phyloP scores from a whole-genome alignment of 1,140 invertebrate genomes.

The Brachionus rotundiformis region DNA sequence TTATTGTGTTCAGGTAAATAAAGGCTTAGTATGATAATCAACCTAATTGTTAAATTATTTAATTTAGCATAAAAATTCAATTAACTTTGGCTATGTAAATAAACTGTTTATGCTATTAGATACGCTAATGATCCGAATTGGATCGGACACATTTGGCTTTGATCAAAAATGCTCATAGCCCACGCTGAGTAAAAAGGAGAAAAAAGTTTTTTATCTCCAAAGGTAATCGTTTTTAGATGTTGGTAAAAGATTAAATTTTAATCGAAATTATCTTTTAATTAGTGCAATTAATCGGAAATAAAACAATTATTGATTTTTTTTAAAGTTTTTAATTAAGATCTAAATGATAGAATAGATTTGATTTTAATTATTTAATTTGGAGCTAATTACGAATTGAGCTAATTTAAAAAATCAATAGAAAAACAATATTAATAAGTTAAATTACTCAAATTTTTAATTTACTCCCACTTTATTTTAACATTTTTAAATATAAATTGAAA shows the following conservation, averaged over 20 bases:
- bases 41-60: conserved; percentile 29
- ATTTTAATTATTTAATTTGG: neutral
- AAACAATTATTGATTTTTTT: conserved; percentile 30
- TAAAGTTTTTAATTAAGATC: neutral
- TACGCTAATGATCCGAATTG: neutral
- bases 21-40: neutral
- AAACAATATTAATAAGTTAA: neutral
- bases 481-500: neutral
- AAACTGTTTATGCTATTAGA: neutral
- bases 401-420: neutral
- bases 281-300: conserved; percentile 34
- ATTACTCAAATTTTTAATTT: neutral
- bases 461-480: neutral
- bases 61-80: conserved; percentile 36
- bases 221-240: neutral
- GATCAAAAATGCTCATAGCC: neutral
- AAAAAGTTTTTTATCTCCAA: neutral
- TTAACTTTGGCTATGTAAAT: conserved; percentile 14
- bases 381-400: neutral
- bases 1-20: conserved; percentile 20
- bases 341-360: neutral
- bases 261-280: neutral
- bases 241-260: neutral
- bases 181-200: neutral
- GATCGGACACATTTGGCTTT: neutral